phyloP scores from a whole-genome alignment of 64 coral and sea anemone genomes.

The Montipora efflorescens region DNA sequence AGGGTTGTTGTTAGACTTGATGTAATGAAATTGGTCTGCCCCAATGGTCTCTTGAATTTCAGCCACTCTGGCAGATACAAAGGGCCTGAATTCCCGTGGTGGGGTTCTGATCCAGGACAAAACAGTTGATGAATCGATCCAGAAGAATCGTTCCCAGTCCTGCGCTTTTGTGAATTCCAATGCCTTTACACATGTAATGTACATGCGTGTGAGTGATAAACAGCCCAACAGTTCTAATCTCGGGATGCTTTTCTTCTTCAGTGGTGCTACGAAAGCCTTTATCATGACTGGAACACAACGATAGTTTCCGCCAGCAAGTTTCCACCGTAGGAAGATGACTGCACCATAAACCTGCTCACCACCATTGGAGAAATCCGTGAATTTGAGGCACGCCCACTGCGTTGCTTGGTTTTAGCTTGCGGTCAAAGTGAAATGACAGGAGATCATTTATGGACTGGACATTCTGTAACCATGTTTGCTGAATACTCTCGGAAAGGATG shows the following conservation, averaged over 20 bases:
- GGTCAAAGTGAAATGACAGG: constrained; percentile 23
- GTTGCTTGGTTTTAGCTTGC: constrained; percentile 6
- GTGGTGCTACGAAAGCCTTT: constrained; percentile 57
- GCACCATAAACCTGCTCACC: constrained; percentile 32
- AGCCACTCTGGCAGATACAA: constrained; percentile 47
- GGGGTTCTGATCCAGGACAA: constrained; percentile 37
- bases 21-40: no score
- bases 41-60: not conserved
- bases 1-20: no score
- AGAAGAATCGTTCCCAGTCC: constrained; percentile 2
- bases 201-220: constrained; percentile 31
- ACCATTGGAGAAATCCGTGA: constrained; percentile 35
- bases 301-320: not conserved
- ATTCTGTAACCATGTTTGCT: constrained; percentile 38
- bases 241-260: constrained; percentile 34
- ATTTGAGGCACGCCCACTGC: constrained; percentile 24
- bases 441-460: constrained; percentile 8
- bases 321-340: constrained; percentile 8
- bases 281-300: constrained; percentile 51
- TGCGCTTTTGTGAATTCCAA: constrained; percentile 33
- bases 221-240: constrained; percentile 19
- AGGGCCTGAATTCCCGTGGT: constrained; percentile 26
- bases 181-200: constrained; percentile 37
- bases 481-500: constrained; percentile 1
- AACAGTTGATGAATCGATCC: not conserved